Conservation (phyloP, 2,797 vertebrate genomes). For the Hyperoplus immaculatus region DNA sequence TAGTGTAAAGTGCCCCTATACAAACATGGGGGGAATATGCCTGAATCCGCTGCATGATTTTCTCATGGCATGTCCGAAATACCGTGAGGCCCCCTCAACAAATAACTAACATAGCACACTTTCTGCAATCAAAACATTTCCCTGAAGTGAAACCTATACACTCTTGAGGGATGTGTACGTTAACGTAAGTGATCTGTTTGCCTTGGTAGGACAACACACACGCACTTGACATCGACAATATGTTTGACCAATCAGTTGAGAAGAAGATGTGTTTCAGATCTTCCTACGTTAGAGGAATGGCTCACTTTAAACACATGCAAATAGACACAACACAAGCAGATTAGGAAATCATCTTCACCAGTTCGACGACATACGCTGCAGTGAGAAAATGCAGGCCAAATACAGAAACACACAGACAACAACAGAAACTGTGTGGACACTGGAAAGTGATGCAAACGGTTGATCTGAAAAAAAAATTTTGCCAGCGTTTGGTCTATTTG, state of each 20-base stretch:
- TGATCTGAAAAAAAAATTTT: too few species aligned
- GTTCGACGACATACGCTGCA: not conserved
- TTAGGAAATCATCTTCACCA: not conserved
- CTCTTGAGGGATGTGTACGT: constrained; percentile 29
- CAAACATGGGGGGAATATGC: constrained; percentile 68
- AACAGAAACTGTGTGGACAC: not conserved
- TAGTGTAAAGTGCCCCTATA: constrained; percentile 57
- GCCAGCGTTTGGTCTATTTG: too few species aligned
- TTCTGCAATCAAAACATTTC: constrained; percentile 69
- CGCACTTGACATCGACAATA: not conserved
- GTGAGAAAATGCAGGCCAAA: not conserved
- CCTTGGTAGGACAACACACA: constrained; percentile 15
- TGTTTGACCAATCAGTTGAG: constrained; percentile 8
- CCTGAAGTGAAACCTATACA: constrained; percentile 22
- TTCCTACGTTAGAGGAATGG: not conserved
- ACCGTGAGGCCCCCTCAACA: constrained; percentile 67
- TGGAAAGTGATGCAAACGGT: not conserved
- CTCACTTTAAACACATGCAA: not conserved
- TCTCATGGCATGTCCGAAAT: constrained; percentile 73
- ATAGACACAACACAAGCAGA: not conserved
- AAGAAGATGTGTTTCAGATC: constrained; percentile 1
- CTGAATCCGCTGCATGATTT: constrained; percentile 70
- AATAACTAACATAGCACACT: constrained; percentile 75
- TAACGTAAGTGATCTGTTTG: constrained; percentile 34
- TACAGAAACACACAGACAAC: not conserved